Conservation (phyloP, 2,888 invertebrate genomes). For the Patella ulyssiponensis region DNA sequence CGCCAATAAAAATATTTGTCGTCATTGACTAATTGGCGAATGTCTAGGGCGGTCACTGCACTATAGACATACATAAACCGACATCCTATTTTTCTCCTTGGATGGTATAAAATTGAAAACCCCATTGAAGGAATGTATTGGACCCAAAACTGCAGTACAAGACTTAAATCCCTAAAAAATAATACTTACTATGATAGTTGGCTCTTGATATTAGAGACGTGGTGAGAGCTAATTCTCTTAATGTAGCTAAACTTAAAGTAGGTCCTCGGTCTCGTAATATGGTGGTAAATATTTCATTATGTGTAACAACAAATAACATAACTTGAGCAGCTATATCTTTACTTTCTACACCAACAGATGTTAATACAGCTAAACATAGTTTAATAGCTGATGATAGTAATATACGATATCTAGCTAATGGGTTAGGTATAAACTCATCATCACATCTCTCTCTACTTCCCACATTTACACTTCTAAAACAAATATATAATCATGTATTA, state of each 20-base stretch:
- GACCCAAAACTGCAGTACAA: too few relatives aligned
- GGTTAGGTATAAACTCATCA: slow-evolving; percentile 74
- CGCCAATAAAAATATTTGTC: too few relatives aligned
- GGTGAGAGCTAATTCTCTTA: slow-evolving; percentile 84
- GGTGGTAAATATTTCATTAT: slow-evolving; percentile 85
- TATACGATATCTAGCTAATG: slow-evolving; percentile 84
- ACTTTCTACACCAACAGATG: slow-evolving; percentile 87
- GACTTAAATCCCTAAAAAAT: background rate
- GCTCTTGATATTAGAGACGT: slow-evolving; percentile 84
- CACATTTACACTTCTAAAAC: too few relatives aligned
- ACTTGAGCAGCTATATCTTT: slow-evolving; percentile 86
- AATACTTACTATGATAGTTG: slow-evolving; percentile 71
- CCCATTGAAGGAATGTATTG: too few relatives aligned
- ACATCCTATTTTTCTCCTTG: too few relatives aligned
- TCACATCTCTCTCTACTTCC: slow-evolving; percentile 20
- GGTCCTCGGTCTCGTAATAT: slow-evolving; percentile 82
- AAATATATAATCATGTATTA: too few relatives aligned
- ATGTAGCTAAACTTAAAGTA: slow-evolving; percentile 78
- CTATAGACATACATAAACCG: too few relatives aligned
- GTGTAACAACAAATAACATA: slow-evolving; percentile 84
- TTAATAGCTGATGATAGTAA: slow-evolving; percentile 86
- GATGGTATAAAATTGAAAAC: too few relatives aligned
- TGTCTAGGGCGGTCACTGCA: too few relatives aligned
- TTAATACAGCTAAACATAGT: slow-evolving; percentile 85
- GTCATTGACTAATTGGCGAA: too few relatives aligned